A percentile compares a stretch with the other conserved stretches of the same genome.
Evolutionary conservation across 1,140 invertebrate species (phyloP).

Genomic region (Aleiodes sp.): DNA sequence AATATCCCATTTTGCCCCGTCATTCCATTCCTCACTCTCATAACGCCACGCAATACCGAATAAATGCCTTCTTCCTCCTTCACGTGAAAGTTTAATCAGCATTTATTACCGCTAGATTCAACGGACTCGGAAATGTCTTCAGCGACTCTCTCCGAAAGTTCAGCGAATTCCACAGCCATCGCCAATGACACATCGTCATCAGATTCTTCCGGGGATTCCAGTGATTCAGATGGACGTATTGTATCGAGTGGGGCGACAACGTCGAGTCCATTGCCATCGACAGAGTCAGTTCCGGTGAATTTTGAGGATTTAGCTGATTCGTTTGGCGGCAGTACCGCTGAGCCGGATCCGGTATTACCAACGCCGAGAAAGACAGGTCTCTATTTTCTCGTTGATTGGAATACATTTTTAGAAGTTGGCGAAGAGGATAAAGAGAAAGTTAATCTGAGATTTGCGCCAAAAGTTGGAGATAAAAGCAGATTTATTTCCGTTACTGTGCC

Average conservation of each 20-base stretch:
- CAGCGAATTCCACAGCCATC: neutral
- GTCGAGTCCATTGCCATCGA: neutral
- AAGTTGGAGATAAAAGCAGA: conserved; percentile 78
- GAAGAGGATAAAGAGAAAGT: conserved; percentile 78
- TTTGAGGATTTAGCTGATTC: conserved; percentile 78
- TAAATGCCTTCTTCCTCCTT: too few relatives aligned
- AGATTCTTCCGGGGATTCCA: neutral
- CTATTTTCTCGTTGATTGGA: conserved; percentile 86
- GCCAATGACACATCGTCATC: neutral
- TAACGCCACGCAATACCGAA: too few relatives aligned
- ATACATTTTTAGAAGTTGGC: conserved; percentile 83
- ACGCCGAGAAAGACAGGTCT: conserved; percentile 77
- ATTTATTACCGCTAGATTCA: neutral
- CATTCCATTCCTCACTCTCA: too few relatives aligned
- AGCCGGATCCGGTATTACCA: conserved; percentile 70
- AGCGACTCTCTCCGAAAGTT: neutral
- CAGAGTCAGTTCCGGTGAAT: conserved; percentile 55
- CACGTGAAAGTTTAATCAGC: neutral
- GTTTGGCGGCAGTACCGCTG: conserved; percentile 72
- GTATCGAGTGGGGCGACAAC: neutral
- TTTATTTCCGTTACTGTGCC: conserved; percentile 78
- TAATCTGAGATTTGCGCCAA: conserved; percentile 80
- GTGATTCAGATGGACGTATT: neutral
- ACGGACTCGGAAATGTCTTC: neutral
- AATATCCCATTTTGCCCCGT: too few relatives aligned